Evolutionary conservation across 92 coral and sea anemone genomes (phyloP), one percentile per base, ranked within the genome.

Genomic region (Pocillopora meandrina): DNA sequence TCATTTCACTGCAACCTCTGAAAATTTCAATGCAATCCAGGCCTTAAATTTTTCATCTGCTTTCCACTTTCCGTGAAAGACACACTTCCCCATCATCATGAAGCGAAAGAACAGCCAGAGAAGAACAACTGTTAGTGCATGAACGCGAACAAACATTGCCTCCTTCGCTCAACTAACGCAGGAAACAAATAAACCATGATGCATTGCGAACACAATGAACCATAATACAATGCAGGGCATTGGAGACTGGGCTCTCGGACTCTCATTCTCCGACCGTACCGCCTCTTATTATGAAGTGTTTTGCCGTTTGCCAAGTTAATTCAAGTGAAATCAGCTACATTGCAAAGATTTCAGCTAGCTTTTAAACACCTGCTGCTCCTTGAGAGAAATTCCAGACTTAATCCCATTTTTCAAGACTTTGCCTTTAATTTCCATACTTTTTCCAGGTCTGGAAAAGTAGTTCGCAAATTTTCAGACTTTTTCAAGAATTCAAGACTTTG

Each of bases 31-130:
- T 23, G 66, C 85, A 80, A 80, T 80, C 68, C 76, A 55, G 76
- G 35, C 76, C 56, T 71, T 80, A 80, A 80, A 80, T 60, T 18
- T 71, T 70, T 81, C 85, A 81, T 81, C 68, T 21, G 77, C 85
- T 81, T 61, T 77, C 72, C 82, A 62, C 82, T 59, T 76, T 8
- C 26, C 36, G 33, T 14, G 14, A 34, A 77, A 77, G 58, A 77
- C 82, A 77, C 70, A 61, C 82, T 77, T 77, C 59, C 71, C 82
- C 82, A 77, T 77, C n/a, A 59, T 77, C 60, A 42, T 60, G 63
- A 77, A 61, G 71, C 57, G 26, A 77, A 61, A 34, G 82, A 77
- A 61, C 61, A 71, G 75, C 75, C 55, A 71, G 75, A 52, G 56
- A 71, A 33, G 75, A 6, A 71, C 75, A 71, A 71, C 75, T 26